Base-by-base conservation (phyloP, 1,140 invertebrate genomes). In the Dreissena rostriformis region DNA sequence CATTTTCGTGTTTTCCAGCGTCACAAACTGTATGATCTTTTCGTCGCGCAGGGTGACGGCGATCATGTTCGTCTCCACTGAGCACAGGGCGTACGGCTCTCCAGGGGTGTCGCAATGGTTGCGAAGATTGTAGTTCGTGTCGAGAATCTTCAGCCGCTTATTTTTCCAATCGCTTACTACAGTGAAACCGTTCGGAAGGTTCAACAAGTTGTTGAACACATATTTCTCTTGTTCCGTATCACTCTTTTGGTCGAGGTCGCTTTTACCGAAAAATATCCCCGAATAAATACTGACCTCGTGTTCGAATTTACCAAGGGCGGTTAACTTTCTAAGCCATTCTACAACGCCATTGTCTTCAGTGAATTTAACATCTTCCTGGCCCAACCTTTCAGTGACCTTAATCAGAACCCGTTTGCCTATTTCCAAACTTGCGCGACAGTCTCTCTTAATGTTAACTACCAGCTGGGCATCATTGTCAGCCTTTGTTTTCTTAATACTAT, bases 91-190 rank as follows among this genome's bases (percentile, higher is more conserved):
- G 28, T 82, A 82, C 17, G 80, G 72, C 22, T 67, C 26, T 0
- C 80, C 80, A 2, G 80, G 72, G 12, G 73, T 39, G 29, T 82
- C 80, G 68, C 80, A 82, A 49, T 82, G 80, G 19, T 61, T 26
- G 2, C 71, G 61, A 8, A 74, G 28, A 17, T 29, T 39, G 26
- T 82, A 82, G 1, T 67, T 68, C 1, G 11, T 66, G 51, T 82
- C 80, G 19, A 75, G 28, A 19, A 74, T 22, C 24, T 75, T 82
- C 22, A 82, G 24, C 15, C 65, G 11, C 55, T 73, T 74, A 51
- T 82, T 82, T 4, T 82, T 82, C 72, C 71, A 75, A 51, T 82
- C 80, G 14, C 70, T 75, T 4, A 82, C 51, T 12, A 82, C 49
- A 19, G 70, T 73, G 1, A 55, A 55, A 11, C 79, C 79, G 17